Conservation (phyloP, 2,113 vertebrate species). For the Gadus chalcogrammus region DNA sequence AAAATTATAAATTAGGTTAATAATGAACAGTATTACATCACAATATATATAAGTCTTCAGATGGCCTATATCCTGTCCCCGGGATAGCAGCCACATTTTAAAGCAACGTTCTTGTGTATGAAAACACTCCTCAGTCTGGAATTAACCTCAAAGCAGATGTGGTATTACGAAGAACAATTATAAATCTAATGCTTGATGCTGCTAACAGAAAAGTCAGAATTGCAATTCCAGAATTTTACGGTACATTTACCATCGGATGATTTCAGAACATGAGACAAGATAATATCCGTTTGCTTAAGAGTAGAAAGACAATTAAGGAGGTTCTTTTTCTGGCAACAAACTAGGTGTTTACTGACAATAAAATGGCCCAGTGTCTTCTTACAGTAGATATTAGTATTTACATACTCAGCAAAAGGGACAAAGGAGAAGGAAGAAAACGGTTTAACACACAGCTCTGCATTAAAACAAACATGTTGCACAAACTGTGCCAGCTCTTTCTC, state of each 20-base stretch:
- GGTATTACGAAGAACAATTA: slow-evolving; percentile 10
- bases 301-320: too few relatives aligned
- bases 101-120: slow-evolving; percentile 32
- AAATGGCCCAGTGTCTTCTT: neutral
- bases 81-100: neutral
- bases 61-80: slow-evolving; percentile 3
- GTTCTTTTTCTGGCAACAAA: too few relatives aligned
- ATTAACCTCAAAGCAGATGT: slow-evolving; percentile 44
- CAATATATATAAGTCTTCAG: neutral
- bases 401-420: neutral
- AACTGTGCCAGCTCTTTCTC: slow-evolving; percentile 52
- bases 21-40: too few relatives aligned
- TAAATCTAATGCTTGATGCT: neutral
- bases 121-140: slow-evolving; percentile 41
- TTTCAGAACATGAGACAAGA: too few relatives aligned
- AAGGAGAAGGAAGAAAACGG: neutral
- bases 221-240: neutral
- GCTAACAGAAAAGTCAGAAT: neutral
- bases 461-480: slow-evolving; percentile 48
- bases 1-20: too few relatives aligned
- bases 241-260: too few relatives aligned
- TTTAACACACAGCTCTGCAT: neutral
- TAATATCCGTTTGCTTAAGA: too few relatives aligned
- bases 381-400: neutral
- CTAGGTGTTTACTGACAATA: too few relatives aligned